A percentile compares a stretch with the other conserved stretches of the same genome.
phyloP scores from a whole-genome alignment of 2,797 vertebrate species.

The Xenentodon cancila region DNA sequence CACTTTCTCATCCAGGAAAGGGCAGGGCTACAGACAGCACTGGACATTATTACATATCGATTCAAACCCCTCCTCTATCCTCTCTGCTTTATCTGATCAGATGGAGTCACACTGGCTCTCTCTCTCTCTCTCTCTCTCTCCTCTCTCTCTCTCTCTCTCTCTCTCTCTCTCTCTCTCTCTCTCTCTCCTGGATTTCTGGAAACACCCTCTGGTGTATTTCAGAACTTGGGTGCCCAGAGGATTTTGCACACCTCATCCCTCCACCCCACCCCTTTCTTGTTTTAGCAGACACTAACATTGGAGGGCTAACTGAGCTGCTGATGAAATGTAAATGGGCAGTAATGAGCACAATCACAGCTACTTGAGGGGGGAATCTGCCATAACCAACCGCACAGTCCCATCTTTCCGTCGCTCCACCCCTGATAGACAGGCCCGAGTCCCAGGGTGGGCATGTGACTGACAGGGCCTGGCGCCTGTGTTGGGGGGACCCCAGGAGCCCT shows the following conservation, averaged over 20 bases:
- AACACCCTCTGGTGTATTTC: conserved; percentile 68
- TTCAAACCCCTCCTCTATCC: conserved; percentile 85
- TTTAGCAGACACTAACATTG: conserved; percentile 82
- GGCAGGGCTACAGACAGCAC: conserved; percentile 83
- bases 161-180: conserved; percentile 7
- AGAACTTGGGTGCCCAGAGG: conserved; percentile 59
- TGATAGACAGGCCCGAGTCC: conserved; percentile 68
- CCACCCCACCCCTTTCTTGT: conserved; percentile 73
- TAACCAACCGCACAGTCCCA: conserved; percentile 47
- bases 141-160: conserved; percentile 12
- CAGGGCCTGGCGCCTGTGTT: conserved; percentile 61
- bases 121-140: conserved; percentile 6
- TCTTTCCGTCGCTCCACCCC: conserved; percentile 54
- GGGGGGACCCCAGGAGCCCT: conserved; percentile 43
- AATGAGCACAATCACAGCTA: conserved; percentile 91
- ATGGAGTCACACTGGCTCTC: conserved; percentile 42
- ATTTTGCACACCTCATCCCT: conserved; percentile 55
- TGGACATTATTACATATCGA: conserved; percentile 94
- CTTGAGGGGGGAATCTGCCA: conserved; percentile 75
- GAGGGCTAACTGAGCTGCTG: conserved; percentile 86
- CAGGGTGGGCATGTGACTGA: conserved; percentile 65
- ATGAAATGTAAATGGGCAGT: conserved; percentile 96
- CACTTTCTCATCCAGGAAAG: conserved; percentile 84
- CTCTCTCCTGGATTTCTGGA: conserved; percentile 62
- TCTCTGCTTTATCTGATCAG: conserved; percentile 72